Evolutionary conservation across 1,140 invertebrate genomes (phyloP), one percentile per base, ranked within the genome.

Genomic region (Drosophila sp.): DNA sequence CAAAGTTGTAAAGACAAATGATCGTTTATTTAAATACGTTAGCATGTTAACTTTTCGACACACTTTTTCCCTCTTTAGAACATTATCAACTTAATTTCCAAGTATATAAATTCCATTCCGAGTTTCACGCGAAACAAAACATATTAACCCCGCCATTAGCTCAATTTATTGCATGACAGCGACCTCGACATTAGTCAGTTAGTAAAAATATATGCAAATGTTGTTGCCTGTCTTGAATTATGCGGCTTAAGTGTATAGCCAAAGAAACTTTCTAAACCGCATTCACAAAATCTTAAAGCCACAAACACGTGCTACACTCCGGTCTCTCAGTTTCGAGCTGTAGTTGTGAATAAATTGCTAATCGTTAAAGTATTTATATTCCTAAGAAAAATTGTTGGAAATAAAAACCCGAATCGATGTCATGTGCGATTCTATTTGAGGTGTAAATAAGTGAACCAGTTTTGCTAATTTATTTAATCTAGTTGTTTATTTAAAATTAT

Each of bases 191-290:
- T 72, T 61, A 50, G 65, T 57, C 46, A 43, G 13, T 32, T 8
- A 14, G 40, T 27, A 11, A 27, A 54, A 45, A 34, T 32, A 48
- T 64, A 80, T 78, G 57, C 74, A 64, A 87, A 84, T 86, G 57
- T 48, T 43, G 43, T 62, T 56, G 53, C 21, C 14, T 53, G 48
- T 7, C 38, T 72, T 46, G 27, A 66, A 61, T 56, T n/a, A 50
- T 80, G 72, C 43, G 72, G 80, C 63, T 63, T 58, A 16, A 51
- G 48, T 27, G n/a, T 53, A 57, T 73, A 54, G 43, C 40, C 16
- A 54, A 40, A 56, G 63, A 78, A 65, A 86, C 82, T 86, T 87
- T 87, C 82, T 89, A 87, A 86, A 82, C 83, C 83, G 72, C 82
- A 86, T 72, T 76, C 80, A 43, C 48, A 32, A 76, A 78, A 32